Evolutionary conservation across 1,140 invertebrate species (phyloP).

Genomic region (Chlorops oryzae): DNA sequence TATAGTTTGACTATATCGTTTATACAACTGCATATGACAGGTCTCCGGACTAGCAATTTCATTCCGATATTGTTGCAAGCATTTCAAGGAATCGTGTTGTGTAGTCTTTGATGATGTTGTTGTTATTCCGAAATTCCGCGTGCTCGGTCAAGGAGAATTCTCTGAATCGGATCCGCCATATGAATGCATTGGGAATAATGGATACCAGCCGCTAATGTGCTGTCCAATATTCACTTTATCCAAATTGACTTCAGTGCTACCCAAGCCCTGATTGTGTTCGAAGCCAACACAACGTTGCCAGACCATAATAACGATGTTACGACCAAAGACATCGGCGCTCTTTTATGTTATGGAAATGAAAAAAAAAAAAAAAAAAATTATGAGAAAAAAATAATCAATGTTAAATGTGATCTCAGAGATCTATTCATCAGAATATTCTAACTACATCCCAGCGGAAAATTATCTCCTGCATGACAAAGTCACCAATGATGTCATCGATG

Average conservation of each 20-base stretch:
- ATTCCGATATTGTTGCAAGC: too few species aligned
- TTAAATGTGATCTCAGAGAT: too few species aligned
- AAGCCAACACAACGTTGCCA: constrained; percentile 80
- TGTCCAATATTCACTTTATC: constrained; percentile 70
- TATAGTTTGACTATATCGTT: constrained; percentile 72
- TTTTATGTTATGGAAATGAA: constrained; percentile 29
- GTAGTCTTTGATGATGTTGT: too few species aligned
- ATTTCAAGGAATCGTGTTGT: too few species aligned
- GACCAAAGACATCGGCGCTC: constrained; percentile 76
- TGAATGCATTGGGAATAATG: constrained; percentile 71
- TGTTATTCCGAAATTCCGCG: constrained; percentile 25
- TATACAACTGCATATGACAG: constrained; percentile 48
- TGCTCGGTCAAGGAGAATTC: constrained; percentile 58
- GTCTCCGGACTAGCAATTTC: too few species aligned
- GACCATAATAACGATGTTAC: constrained; percentile 77
- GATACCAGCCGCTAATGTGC: constrained; percentile 78
- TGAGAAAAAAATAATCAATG: too few species aligned
- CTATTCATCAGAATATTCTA: too few species aligned
- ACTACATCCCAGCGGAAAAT: too few species aligned
- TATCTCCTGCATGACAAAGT: too few species aligned
- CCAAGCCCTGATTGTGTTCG: constrained; percentile 79
- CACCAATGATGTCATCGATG: too few species aligned
- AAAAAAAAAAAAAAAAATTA: not conserved
- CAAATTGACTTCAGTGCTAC: constrained; percentile 73
- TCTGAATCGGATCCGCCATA: constrained; percentile 57